A percentile compares a stretch with the other conserved stretches of the same genome.
Conservation (phyloP, 2,888 invertebrate species). For the Desoria tigrina region DNA sequence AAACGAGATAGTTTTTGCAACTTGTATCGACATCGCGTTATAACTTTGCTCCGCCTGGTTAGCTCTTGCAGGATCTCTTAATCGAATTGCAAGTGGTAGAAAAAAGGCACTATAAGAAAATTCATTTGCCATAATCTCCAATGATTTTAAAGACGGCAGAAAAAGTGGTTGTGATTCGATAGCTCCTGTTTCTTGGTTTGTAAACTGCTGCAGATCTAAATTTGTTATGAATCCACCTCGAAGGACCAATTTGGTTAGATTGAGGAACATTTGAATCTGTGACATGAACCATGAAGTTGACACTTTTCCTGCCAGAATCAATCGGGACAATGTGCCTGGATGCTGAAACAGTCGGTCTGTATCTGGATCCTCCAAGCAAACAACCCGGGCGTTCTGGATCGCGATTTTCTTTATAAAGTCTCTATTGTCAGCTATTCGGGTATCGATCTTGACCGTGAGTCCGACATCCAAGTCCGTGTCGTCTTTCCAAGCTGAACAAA, state of each 20-base stretch:
- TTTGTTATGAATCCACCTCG: slow-evolving; percentile 25
- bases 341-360: not conserved
- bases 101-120: slow-evolving; percentile 24
- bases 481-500: slow-evolving; percentile 28
- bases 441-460: slow-evolving; percentile 26
- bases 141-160: not conserved
- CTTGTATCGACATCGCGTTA: slow-evolving; percentile 19
- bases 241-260: slow-evolving; percentile 25
- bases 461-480: slow-evolving; percentile 25
- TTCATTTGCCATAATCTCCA: slow-evolving; percentile 31
- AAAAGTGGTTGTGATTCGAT: not conserved
- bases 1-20: slow-evolving; percentile 25
- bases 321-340: slow-evolving; percentile 25
- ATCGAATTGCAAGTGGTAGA: slow-evolving; percentile 25
- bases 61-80: slow-evolving; percentile 25
- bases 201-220: slow-evolving; percentile 19
- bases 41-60: slow-evolving; percentile 18
- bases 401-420: slow-evolving; percentile 29
- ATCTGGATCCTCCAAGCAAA: slow-evolving; percentile 12
- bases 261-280: slow-evolving; percentile 17
- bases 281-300: slow-evolving; percentile 20
- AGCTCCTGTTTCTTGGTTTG: not conserved
- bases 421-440: slow-evolving; percentile 21
- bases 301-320: slow-evolving; percentile 28
- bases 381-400: slow-evolving; percentile 29